A percentile compares a stretch with the other conserved stretches of the same genome.
These are phyloP conservation scores for Hemithea aestivaria DNA, from an alignment of 2,888 invertebrate species.

Conservation along the genomic window DNA sequence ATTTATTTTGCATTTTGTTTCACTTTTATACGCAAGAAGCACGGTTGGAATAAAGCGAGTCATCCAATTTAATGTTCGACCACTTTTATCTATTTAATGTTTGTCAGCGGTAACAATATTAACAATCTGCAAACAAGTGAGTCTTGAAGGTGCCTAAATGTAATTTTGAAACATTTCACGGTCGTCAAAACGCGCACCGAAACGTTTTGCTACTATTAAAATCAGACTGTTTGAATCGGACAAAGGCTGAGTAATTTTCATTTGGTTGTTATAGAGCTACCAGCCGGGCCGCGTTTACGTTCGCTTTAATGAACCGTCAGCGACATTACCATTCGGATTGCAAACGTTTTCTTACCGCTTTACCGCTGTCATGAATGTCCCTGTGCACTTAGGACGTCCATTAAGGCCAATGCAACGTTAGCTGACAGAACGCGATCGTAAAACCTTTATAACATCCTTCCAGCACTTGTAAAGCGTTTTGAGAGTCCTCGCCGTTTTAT, in stretches of 20 bases:
- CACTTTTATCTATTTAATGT: constrained; percentile 6
- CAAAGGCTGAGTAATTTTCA: constrained; percentile 12
- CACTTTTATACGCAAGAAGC: constrained; percentile 27
- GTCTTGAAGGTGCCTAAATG: neutral
- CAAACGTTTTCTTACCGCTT: constrained; percentile 51
- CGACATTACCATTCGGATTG: constrained; percentile 44
- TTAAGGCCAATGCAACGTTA: constrained; percentile 72
- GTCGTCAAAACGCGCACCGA: neutral
- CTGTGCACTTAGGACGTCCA: constrained; percentile 77
- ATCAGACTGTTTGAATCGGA: constrained; percentile 7
- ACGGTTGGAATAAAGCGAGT: constrained; percentile 38
- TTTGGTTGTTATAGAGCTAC: constrained; percentile 15
- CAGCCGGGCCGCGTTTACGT: constrained; percentile 12
- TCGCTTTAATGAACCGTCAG: constrained; percentile 49
- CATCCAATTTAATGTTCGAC: constrained; percentile 41
- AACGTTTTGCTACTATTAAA: constrained; percentile 3
- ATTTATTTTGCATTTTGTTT: constrained; percentile 53
- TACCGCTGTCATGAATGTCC: constrained; percentile 71
- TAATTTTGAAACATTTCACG: neutral
- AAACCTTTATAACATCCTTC: constrained; percentile 79
- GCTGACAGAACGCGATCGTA: constrained; percentile 74
- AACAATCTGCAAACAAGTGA: too few relatives aligned
- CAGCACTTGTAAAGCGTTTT: constrained; percentile 77
- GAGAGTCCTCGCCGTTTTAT: constrained; percentile 67
- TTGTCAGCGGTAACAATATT: neutral